Base-by-base conservation (phyloP, 2,888 invertebrate species). In the Metellina segmentata region DNA sequence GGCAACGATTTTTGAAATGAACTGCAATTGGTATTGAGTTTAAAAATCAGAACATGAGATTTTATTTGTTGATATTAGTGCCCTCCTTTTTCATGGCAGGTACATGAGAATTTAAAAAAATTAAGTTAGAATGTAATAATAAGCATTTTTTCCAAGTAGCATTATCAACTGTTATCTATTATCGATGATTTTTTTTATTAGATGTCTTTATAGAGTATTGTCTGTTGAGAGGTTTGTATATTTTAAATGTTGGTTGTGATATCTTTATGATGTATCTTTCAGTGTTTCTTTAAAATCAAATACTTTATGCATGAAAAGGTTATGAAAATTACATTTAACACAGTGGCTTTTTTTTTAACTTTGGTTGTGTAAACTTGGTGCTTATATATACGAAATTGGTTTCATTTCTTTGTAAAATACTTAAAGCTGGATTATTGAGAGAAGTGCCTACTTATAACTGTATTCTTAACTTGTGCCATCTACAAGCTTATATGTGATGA, bases 201-300 rank as follows among this genome's bases (percentile, higher is more conserved):
- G 81, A 11, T 74, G 34, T 85, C 53, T 74, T 61, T 78, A 52
- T 79, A 79, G 79, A 79, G 53, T 72, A 87, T 11, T 16, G 51
- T 79, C 69, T 75, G 88, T 81, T 74, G 75, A 81, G 75, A 81
- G 82, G 74, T 52, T 72, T 82, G 81, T 89, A 82, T 81, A 81
- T 91, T 78, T 82, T 82, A 87, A 82, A 71, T 91, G 86, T 86
- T 87, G 91, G 91, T 91, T 91, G 91, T 91, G 91, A 91, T 91
- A 91, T 87, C 81, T 87, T 61, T 91, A 81, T 85, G 61, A 69
- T 85, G 53, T 34, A 78, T 87, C 77, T 91, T 91, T 87, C 82
- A 91, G 53, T 78, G n/a, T 77, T 77, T 61, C 51, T 20, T 86
- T 49, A 71, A 19, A 16, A 77, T 86, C 7, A 70, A 48, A 69